Evolutionary conservation across 1,140 invertebrate genomes (phyloP), one percentile per base, ranked within the genome.

Genomic region (Parasteatoda tepidariorum): DNA sequence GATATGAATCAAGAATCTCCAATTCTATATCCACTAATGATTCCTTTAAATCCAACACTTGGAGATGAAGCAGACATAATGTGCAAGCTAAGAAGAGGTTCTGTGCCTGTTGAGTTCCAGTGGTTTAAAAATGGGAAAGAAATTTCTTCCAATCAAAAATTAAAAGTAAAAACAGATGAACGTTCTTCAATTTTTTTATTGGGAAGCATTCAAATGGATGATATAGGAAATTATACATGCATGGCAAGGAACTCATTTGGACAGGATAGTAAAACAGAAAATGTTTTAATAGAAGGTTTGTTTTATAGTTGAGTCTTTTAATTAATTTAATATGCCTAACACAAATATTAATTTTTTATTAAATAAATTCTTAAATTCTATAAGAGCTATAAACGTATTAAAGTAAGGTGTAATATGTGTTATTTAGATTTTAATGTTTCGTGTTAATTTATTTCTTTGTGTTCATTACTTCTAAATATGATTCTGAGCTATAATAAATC

Each of bases 171-270:
- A 0, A 59, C 31, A 0, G 22, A n/a, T 18, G 34, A 57, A n/a
- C 57, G 67, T 0, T 18, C 41, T 0, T 82, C 78, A 0, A 11
- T 61, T 11, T 70, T 70, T 28, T 70, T 55, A 3, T 68, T 82
- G 41, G 78, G 67, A 38, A 82, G 62, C 18, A 57, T 82, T 61
- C 66, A 66, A 66, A 71, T 61, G 13, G 26, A 41, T 18, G 61
- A 88, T 59, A 84, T 86, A 11, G 87, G 87, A 24, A 85, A 86
- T 73, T 88, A 88, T 73, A 88, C 87, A 0, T 88, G 87, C 67
- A 73, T 83, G 11, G 87, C 86, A 3, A 85, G 68, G 3, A 88
- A 87, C 68, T 67, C 74, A 22, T 86, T 83, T 11, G 87, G 86
- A 3, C 74, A 81, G 2, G 84, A 84, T n/a, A 85, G 64, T 48